A percentile compares a stretch with the other conserved stretches of the same genome.
phyloP scores from a whole-genome alignment of 2,113 vertebrate genomes.

The Morone saxatilis region DNA sequence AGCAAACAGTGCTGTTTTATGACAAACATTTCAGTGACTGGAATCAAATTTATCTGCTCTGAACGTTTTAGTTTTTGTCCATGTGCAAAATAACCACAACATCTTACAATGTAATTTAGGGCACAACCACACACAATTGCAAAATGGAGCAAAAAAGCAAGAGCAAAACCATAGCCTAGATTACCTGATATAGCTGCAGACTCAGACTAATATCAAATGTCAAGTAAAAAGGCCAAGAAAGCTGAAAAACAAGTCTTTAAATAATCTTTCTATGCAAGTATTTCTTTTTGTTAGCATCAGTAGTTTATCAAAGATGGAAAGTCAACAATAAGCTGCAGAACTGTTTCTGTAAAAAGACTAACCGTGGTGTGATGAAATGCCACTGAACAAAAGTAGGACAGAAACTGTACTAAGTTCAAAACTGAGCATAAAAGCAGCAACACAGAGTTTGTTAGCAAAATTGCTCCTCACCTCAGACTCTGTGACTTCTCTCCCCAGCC shows the following conservation, averaged over 20 bases:
- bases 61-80: not conserved
- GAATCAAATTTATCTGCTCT: not conserved
- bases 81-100: not conserved
- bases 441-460: not conserved
- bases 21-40: not conserved
- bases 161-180: not conserved
- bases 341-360: not conserved
- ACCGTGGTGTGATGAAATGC: not conserved
- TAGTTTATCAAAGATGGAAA: not conserved
- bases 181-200: not conserved
- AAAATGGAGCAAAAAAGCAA: not conserved
- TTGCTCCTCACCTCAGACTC: constrained; percentile 34
- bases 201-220: not conserved
- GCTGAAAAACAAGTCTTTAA: not conserved
- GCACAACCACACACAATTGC: not conserved
- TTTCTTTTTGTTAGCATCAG: not conserved
- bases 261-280: not conserved
- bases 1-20: not conserved
- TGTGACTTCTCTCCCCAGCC: not conserved
- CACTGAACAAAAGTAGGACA: not conserved
- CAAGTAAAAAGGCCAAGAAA: not conserved
- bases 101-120: not conserved
- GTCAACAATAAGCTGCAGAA: not conserved
- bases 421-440: not conserved
- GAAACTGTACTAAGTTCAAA: not conserved